Evolutionary conservation across 2,888 invertebrate species (phyloP).

Genomic region (Liodrosophila aerea): DNA sequence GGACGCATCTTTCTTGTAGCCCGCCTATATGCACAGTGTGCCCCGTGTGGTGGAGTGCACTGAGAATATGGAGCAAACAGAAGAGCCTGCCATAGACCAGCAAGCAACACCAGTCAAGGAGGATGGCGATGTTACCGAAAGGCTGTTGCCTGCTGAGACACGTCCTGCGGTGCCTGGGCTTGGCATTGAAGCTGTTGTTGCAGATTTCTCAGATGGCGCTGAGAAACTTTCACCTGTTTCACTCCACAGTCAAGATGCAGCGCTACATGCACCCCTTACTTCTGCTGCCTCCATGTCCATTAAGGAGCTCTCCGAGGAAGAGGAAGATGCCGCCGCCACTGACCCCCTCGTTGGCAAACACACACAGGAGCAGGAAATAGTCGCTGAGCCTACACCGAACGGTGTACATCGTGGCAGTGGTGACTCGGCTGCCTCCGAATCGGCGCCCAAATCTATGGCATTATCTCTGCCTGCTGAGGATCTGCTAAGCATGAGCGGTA

Average conservation of each 20-base stretch:
- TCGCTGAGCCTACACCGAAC: conserved; percentile 28
- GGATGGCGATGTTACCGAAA: conserved; percentile 66
- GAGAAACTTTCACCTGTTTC: conserved; percentile 70
- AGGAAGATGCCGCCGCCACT: conserved; percentile 61
- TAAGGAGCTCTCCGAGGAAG: conserved; percentile 78
- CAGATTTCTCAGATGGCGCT: conserved; percentile 19
- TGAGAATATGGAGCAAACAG: conserved; percentile 49
- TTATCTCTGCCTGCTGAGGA: conserved; percentile 71
- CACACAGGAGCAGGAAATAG: conserved; percentile 30
- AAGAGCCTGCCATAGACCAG: conserved; percentile 22
- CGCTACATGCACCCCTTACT: conserved; percentile 59
- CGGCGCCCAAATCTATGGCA: conserved; percentile 74
- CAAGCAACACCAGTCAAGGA: conserved; percentile 35
- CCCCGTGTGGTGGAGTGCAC: conserved; percentile 78
- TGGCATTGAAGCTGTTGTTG: conserved; percentile 1
- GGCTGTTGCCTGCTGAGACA: conserved; percentile 59
- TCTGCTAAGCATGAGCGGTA: conserved; percentile 70
- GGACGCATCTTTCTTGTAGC: conserved; percentile 19
- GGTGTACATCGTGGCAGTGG: conserved; percentile 61
- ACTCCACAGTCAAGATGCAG: conserved; percentile 65
- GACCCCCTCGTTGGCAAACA: conserved; percentile 55
- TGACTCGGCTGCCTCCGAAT: conserved; percentile 58
- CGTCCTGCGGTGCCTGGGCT: conserved; percentile 13
- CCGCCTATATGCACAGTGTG: conserved; percentile 69
- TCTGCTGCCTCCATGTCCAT: conserved; percentile 77